Evolutionary conservation across 2,888 invertebrate genomes (phyloP), one percentile per base, ranked within the genome.

Genomic region (Papilio elwesi): DNA sequence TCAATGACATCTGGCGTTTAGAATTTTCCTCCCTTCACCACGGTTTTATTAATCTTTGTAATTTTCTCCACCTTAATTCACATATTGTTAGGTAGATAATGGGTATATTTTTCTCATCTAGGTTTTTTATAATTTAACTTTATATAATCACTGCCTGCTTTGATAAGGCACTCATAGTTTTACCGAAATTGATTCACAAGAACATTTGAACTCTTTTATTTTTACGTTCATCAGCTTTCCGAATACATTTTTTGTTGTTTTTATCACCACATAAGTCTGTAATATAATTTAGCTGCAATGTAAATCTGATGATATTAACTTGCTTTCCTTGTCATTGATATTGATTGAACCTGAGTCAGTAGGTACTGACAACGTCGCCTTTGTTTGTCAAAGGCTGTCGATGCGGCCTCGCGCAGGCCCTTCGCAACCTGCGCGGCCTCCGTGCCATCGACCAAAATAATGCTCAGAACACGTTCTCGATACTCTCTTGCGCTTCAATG

Each of bases 361-460:
- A 26, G 52, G 51, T 74, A 65, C 66, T 66, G 69, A 74, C 74
- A 53, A 74, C 74, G 71, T 71, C 68, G 75, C 68, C 74, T 71
- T 73, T 71, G 55, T 75, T 71, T 75, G 73, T 68, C 52, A 66
- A 65, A 73, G 75, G 76, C 75, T 74, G 75, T 66, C 71, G 77
- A 65, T 82, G 83, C 87, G 89, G 90, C 92, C 90, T 92, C 88
- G 88, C 78, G 78, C 77, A 80, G 85, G 91, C 91, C 91, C 92
- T 92, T 90, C 84, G 85, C 87, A 90, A 91, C 92, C 91, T 91
- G 82, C 83, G 87, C 83, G 90, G 92, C 91, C 91, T 84, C 85
- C 85, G 83, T 83, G 84, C 83, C 88, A 87, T 88, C 87, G 80
- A 85, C 83, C 80, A 84, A 88, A 87, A 88, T 86, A 84, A 85